Evolutionary conservation across 2,888 invertebrate genomes (phyloP).

Genomic region (Phoronis australis): DNA sequence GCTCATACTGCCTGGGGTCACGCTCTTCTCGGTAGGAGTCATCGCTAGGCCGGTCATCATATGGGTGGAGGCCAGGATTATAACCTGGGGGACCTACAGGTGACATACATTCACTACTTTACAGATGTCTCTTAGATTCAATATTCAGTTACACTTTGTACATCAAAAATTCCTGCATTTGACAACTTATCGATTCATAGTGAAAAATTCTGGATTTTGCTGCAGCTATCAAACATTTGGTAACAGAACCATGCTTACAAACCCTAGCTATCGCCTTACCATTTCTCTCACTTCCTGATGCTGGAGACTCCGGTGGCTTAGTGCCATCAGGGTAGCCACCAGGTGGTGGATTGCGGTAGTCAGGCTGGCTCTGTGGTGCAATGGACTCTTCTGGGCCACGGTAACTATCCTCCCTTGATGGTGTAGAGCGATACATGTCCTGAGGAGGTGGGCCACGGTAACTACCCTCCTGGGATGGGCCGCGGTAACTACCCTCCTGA

Average conservation of each 20-base stretch:
- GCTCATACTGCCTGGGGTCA: not conserved
- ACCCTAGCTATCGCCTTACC: too few relatives aligned
- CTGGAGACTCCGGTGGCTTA: slow-evolving; percentile 17
- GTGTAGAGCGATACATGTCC: slow-evolving; percentile 26
- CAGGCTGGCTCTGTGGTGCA: not conserved
- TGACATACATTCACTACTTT: too few relatives aligned
- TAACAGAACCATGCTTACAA: too few relatives aligned
- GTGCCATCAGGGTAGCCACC: slow-evolving; percentile 2
- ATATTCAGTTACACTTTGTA: too few relatives aligned
- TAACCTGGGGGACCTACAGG: too few relatives aligned
- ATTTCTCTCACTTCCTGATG: slow-evolving; percentile 20
- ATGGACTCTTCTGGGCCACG: slow-evolving; percentile 5
- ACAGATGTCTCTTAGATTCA: too few relatives aligned
- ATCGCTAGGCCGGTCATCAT: slow-evolving; percentile 16
- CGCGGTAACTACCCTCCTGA: not conserved
- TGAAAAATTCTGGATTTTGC: too few relatives aligned
- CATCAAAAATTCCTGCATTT: too few relatives aligned
- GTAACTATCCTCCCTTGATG: slow-evolving; percentile 2
- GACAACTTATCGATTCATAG: too few relatives aligned
- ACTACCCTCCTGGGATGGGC: not conserved
- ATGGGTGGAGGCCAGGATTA: too few relatives aligned
- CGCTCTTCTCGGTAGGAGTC: slow-evolving; percentile 10
- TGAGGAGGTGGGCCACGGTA: slow-evolving; percentile 29
- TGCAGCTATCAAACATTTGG: too few relatives aligned
- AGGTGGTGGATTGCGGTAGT: not conserved